A percentile compares a stretch with the other conserved stretches of the same genome.
phyloP scores from a whole-genome alignment of 2,888 invertebrate species.

The Drosophila maculinotata region DNA sequence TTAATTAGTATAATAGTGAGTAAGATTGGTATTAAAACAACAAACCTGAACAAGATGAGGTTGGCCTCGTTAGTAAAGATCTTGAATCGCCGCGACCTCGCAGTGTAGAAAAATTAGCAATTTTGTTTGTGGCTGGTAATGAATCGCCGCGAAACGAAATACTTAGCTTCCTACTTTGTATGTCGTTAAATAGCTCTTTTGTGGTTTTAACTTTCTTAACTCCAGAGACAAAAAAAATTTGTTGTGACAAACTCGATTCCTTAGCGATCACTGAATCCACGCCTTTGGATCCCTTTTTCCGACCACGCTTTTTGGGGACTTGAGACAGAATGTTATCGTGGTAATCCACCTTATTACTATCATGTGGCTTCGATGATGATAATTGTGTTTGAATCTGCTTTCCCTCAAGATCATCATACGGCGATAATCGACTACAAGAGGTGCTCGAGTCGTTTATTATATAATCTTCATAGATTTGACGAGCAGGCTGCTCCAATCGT shows the following conservation, averaged over 20 bases:
- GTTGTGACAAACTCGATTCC: constrained; percentile 78
- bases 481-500: constrained; percentile 32
- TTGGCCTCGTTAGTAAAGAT: constrained; percentile 58
- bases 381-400: constrained; percentile 29
- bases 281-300: constrained; percentile 85
- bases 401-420: constrained; percentile 68
- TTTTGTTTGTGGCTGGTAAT: constrained; percentile 63
- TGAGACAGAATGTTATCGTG: constrained; percentile 19
- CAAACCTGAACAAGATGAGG: constrained; percentile 83
- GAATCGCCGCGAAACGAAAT: constrained; percentile 45
- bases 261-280: constrained; percentile 83
- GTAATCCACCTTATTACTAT: constrained; percentile 8
- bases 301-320: constrained; percentile 83
- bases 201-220: constrained; percentile 85
- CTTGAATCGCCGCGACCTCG: constrained; percentile 25
- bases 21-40: neutral
- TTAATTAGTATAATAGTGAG: neutral
- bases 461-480: constrained; percentile 44
- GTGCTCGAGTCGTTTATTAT: constrained; percentile 74
- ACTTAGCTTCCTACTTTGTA: constrained; percentile 82
- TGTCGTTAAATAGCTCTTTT: constrained; percentile 84
- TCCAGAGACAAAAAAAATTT: constrained; percentile 78
- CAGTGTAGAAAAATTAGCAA: constrained; percentile 34
- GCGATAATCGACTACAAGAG: constrained; percentile 76
- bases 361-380: constrained; percentile 6